Evolutionary conservation across 2,797 vertebrate species (phyloP).

Genomic region (Meriones psammophilus): DNA sequence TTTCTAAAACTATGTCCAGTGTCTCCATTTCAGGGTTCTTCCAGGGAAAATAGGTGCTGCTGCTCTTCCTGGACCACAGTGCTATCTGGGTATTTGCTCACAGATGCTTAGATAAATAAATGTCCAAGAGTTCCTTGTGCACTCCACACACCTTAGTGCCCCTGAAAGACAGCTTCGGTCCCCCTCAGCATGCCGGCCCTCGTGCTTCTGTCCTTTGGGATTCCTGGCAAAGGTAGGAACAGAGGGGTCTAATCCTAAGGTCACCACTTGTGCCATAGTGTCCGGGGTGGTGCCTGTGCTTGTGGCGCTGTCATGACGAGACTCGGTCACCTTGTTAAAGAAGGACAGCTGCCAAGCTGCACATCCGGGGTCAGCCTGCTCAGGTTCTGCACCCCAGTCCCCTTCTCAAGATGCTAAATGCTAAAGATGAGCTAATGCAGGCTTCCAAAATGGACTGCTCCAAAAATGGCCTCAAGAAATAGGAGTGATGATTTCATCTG

Average conservation of each 20-base stretch:
- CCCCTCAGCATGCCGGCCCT: neutral
- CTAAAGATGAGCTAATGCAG: slow-evolving; percentile 69
- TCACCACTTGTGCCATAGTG: neutral
- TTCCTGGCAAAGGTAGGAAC: neutral
- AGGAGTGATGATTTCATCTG: slow-evolving; percentile 35
- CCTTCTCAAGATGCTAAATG: slow-evolving; percentile 72
- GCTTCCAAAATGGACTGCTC: slow-evolving; percentile 70
- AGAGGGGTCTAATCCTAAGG: neutral
- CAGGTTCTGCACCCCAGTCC: slow-evolving; percentile 24
- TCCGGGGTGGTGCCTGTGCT: fast-evolving
- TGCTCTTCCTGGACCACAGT: neutral
- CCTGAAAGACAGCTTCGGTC: neutral
- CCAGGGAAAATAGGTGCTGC: neutral
- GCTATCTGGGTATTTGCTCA: neutral
- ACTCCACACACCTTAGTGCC: neutral
- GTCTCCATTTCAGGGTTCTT: neutral
- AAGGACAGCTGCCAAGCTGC: neutral
- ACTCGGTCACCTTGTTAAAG: neutral
- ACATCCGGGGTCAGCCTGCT: neutral
- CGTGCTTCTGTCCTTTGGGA: neutral
- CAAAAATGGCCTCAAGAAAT: slow-evolving; percentile 66
- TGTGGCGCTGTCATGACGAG: neutral
- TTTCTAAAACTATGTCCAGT: neutral
- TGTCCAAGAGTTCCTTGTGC: neutral
- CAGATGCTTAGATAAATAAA: neutral